These are phyloP conservation scores for Caenorhabditis angaria DNA, from an alignment of 2,888 invertebrate species.

Conservation along the genomic window DNA sequence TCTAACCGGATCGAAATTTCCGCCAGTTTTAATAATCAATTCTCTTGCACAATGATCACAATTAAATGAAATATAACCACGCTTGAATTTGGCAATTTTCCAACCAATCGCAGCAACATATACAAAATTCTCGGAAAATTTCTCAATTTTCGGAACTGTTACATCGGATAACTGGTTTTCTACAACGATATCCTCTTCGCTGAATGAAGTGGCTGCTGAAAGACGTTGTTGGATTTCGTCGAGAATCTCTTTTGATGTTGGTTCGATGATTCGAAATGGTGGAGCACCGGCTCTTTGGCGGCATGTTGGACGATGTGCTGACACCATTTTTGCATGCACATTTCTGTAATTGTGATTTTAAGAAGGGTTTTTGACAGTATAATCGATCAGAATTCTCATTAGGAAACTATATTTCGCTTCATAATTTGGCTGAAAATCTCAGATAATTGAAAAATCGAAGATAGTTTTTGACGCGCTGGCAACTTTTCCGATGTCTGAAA, in stretches of 20 bases:
- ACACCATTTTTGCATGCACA: constrained; percentile 31
- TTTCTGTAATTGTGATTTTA: constrained; percentile 17
- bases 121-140: constrained; percentile 13
- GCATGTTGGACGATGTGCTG: constrained; percentile 38
- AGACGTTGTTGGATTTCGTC: constrained; percentile 29
- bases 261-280: constrained; percentile 23
- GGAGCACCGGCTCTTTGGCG: constrained; percentile 27
- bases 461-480: too few species aligned
- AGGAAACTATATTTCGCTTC: too few species aligned
- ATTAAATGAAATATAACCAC: constrained; percentile 21
- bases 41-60: constrained; percentile 43
- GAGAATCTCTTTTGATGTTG: constrained; percentile 33
- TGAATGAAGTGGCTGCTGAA: constrained; percentile 6
- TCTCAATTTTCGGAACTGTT: constrained; percentile 23
- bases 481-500: too few species aligned
- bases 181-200: constrained; percentile 18
- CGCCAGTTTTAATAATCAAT: constrained; percentile 13
- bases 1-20: constrained; percentile 36
- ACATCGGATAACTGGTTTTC: constrained; percentile 26
- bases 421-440: too few species aligned
- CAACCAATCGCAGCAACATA: constrained; percentile 33
- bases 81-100: constrained; percentile 21
- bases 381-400: too few species aligned
- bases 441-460: too few species aligned
- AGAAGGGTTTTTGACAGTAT: background rate